Evolutionary conservation across 2,888 invertebrate species (phyloP), one percentile per base, ranked within the genome.

Genomic region (Luperina nickerlii): DNA sequence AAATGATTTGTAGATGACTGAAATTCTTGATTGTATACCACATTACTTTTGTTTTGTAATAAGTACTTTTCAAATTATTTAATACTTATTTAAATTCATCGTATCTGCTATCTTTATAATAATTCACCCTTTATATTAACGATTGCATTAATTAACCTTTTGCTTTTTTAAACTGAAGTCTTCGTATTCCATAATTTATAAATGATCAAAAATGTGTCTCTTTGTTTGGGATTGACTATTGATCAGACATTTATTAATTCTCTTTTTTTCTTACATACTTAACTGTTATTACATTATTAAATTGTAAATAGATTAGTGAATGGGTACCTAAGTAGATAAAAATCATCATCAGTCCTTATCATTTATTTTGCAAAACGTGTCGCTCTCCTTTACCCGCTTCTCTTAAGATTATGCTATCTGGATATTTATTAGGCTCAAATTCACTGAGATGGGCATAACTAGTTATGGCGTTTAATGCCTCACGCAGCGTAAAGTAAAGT

Each of bases 401-500:
- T 70, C 27, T 71, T 54, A 68, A 74, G 78, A 82, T 77, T 73
- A 71, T 74, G 69, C 72, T 81, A 83, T 79, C 73, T 69, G 70
- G 68, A 74, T 81, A 83, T 79, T 79, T 85, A 85, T 83, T 84
- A 88, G 63, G 79, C 83, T 85, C 73, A 87, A 86, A 80, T 74
- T 86, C 69, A 75, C 86, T 76, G 82, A 76, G 83, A 87, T 83
- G 82, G 81, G 78, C 71, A 77, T 79, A 83, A 87, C 88, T 84
- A 90, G 89, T 85, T 83, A 88, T 82, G 83, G 66, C 63, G 71
- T 76, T 87, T 87, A 90, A 89, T 87, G 87, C 79, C 80, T 84
- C 83, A 88, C 83, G 80, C 83, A 85, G 82, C 88, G 89, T 89
- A 79, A 82, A 83, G 82, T 84, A 90, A 90, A 89, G 89, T 89